Conservation (phyloP, 2,113 vertebrate genomes). For the Sphyrna mokarran region DNA sequence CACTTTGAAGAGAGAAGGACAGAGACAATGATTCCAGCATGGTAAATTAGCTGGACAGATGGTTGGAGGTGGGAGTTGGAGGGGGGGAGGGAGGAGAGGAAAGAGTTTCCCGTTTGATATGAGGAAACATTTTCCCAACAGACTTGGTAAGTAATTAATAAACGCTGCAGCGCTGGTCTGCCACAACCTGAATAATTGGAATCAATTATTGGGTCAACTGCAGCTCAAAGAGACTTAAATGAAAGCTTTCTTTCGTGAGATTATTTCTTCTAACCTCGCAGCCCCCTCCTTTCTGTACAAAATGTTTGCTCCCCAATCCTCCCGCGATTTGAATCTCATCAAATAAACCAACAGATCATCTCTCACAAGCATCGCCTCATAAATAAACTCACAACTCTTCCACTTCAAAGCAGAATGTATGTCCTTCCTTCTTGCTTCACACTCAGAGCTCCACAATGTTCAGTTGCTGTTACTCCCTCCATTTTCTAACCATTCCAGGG, state of each 20-base stretch:
- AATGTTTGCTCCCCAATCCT: not conserved
- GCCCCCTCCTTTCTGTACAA: not conserved
- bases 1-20: not conserved
- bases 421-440: not conserved
- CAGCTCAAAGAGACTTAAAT: not conserved
- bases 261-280: not conserved
- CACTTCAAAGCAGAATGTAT: not conserved
- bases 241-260: not conserved
- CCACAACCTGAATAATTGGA: no score
- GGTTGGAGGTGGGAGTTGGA: not conserved
- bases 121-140: not conserved
- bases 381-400: not conserved
- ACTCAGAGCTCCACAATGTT: not conserved
- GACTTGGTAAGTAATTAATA: not conserved
- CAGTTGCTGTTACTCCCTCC: not conserved
- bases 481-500: not conserved
- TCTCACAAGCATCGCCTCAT: not conserved
- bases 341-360: not conserved
- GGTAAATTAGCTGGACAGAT: not conserved
- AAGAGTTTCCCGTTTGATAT: not conserved
- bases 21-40: not conserved
- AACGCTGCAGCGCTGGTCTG: not conserved
- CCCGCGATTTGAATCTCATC: not conserved
- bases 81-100: not conserved
- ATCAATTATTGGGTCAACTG: not conserved